Evolutionary conservation across 2,113 vertebrate genomes (phyloP).

Genomic region (Alosa alosa): DNA sequence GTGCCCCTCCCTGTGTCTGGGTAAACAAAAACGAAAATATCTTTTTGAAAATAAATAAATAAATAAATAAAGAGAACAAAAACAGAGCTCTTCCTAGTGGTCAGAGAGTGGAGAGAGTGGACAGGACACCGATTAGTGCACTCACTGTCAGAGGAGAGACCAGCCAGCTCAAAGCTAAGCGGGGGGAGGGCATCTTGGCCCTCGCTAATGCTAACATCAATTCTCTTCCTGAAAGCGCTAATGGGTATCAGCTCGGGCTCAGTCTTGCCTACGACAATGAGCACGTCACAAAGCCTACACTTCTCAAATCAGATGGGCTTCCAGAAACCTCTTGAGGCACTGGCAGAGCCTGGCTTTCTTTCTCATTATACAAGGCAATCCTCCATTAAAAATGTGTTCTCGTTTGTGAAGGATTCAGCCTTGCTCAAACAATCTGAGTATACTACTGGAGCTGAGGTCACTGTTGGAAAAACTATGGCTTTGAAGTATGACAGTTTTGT

Average conservation of each 20-base stretch:
- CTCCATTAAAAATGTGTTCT: background rate
- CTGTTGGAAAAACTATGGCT: background rate
- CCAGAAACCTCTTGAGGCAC: background rate
- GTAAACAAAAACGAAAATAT: background rate
- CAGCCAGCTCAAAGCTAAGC: background rate
- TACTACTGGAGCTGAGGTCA: background rate
- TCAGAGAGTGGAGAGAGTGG: background rate
- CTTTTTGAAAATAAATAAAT: background rate
- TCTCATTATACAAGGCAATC: background rate
- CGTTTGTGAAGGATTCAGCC: background rate
- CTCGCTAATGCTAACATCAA: background rate
- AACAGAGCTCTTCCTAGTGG: background rate
- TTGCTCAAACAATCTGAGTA: background rate
- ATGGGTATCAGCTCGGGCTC: background rate
- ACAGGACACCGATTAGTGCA: constrained; percentile 29
- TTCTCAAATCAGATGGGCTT: background rate
- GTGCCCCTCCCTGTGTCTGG: constrained; percentile 11
- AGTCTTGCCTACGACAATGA: background rate
- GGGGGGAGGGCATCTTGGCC: constrained; percentile 11
- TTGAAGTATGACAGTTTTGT: background rate
- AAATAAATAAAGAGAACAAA: background rate
- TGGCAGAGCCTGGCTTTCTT: background rate
- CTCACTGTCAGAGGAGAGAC: constrained; percentile 14
- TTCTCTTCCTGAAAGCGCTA: background rate
- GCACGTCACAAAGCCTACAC: background rate